Base-by-base conservation (phyloP, 2,888 invertebrate species). In the Dicyrtoma fusca region DNA sequence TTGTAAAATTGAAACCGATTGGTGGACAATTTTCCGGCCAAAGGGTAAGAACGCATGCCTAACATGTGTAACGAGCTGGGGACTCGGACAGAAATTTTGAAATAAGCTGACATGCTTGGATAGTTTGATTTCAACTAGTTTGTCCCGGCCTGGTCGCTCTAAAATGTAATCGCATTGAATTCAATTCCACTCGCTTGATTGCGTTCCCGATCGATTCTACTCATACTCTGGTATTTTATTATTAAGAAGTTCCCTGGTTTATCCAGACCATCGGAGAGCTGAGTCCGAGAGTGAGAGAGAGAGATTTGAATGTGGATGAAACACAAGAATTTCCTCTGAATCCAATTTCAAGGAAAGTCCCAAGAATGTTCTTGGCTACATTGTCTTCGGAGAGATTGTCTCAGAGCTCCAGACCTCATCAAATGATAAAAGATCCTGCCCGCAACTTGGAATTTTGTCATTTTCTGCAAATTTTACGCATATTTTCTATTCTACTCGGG, bases 1-100 rank as follows among this genome's bases (percentile, higher is more conserved):
- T 61, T 61, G 61, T 17, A 42, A 42, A 44, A 61, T 44, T 42
- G 61, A 61, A 61, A 61, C 61, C 42, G 57, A 69, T 69, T 45
- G 63, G 71, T 62, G 64, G 71, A 71, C 71, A 71, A 63, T 71
- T 71, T 69, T 63, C 42, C 53, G 64, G 62, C 62, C 45, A 53
- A 71, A 71, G 63, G 71, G 71, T 71, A 55, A 61, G 69, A 69
- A 69, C 69, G 69, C 69, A 69, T 69, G 69, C 47, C 69, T 69
- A 69, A 69, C 69, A 69, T 47, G 69, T 59, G 47, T 69, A 69
- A 69, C 69, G 69, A 69, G 69, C 69, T 69, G 47, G 14, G 42
- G 61, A 21, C 14, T 19, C 14, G 59, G 66, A 34, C 69, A 62
- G 62, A 49, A 69, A 69, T 61, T 69, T 69, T 53, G 69, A 61